Conservation (phyloP, 2,113 vertebrate genomes). For the Sminthopsis crassicaudata region DNA sequence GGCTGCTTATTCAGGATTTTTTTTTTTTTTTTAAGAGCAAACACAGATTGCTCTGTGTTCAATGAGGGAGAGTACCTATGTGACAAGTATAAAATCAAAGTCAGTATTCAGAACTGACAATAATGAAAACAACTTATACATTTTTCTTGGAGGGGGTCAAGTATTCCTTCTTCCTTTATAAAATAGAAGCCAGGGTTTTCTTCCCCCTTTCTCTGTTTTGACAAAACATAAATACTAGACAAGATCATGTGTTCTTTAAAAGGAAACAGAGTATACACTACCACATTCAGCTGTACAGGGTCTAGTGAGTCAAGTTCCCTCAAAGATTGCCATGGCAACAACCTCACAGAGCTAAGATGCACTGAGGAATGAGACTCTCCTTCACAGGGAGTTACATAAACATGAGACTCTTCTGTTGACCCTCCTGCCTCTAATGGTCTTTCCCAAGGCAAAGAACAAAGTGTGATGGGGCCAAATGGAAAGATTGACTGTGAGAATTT, state of each 20-base stretch:
- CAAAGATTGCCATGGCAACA: slow-evolving; percentile 70
- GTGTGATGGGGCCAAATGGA: neutral
- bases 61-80: neutral
- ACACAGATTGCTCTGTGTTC: neutral
- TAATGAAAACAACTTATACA: neutral
- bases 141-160: neutral
- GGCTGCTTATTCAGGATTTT: neutral
- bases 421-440: neutral
- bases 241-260: neutral
- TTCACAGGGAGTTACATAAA: neutral
- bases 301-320: neutral
- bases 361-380: neutral
- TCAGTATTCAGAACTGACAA: neutral
- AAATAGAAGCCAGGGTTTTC: slow-evolving; percentile 5
- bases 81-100: neutral
- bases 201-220: slow-evolving; percentile 25
- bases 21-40: neutral
- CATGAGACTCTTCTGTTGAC: neutral
- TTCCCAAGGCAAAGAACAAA: neutral
- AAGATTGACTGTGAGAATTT: neutral
- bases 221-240: slow-evolving; percentile 6
- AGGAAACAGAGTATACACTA: neutral
- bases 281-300: neutral
- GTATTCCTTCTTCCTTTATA: neutral
- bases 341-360: neutral